Evolutionary conservation across 2,797 vertebrate species (phyloP).

Genomic region (Coregonus ussuriensis): DNA sequence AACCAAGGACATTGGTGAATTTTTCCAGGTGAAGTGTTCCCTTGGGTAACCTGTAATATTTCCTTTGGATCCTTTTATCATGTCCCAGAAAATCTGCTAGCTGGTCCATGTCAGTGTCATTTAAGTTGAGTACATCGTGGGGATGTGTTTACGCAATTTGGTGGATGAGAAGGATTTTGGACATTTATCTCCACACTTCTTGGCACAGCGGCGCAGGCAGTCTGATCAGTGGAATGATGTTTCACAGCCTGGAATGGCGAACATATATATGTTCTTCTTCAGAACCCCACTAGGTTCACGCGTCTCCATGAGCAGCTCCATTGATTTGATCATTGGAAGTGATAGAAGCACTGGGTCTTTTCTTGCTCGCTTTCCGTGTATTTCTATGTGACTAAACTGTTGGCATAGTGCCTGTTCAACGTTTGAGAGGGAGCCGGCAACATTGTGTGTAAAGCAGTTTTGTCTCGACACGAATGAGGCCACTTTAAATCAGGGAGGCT

Average conservation of each 20-base stretch:
- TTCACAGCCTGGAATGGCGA: neutral
- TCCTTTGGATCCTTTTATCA: slow-evolving; percentile 5
- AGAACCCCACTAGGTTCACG: neutral
- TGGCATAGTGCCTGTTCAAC: slow-evolving; percentile 6
- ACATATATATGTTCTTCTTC: neutral
- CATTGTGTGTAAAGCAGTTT: neutral
- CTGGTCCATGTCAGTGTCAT: slow-evolving; percentile 8
- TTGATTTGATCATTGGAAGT: neutral
- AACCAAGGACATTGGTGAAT: neutral
- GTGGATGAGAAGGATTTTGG: neutral
- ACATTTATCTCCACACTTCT: neutral
- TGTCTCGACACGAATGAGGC: neutral
- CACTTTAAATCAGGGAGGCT: neutral
- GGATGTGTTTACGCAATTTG: neutral
- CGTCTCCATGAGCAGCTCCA: slow-evolving; percentile 7
- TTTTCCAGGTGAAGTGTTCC: slow-evolving; percentile 13
- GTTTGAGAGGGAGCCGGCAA: neutral
- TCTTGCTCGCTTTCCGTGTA: neutral
- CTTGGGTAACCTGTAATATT: slow-evolving; percentile 16
- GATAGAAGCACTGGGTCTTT: slow-evolving; percentile 9
- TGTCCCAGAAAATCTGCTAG: slow-evolving; percentile 17
- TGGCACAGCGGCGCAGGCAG: neutral
- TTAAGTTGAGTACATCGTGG: slow-evolving; percentile 16
- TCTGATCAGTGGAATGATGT: neutral
- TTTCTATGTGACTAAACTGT: slow-evolving; percentile 1